Base-by-base conservation (phyloP, 2,888 invertebrate species). In the Polyommatus iphigenia region DNA sequence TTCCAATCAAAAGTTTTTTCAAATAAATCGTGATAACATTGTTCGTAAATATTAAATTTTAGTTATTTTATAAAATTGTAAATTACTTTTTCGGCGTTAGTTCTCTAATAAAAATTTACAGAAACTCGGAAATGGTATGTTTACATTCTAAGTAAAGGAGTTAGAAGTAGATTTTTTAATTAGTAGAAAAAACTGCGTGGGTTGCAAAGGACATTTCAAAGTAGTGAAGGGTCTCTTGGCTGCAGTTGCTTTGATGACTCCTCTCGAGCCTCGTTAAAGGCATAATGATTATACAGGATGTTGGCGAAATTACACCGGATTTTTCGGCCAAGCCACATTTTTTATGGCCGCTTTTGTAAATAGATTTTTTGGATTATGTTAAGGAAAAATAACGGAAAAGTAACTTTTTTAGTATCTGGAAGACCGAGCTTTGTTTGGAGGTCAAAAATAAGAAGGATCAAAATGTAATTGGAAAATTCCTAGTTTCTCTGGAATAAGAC, bases 141-240 rank as follows among this genome's bases (percentile, higher is more conserved):
- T 24, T 62, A 62, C 62, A 24, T 62, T 24, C 10, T 62, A 62
- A 62, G 62, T 20, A 8, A 24, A 62, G 62, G 62, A 62, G 24
- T 62, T 62, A 62, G 24, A 62, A 24, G 46, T 73, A 41, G n/a
- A 50, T 41, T 73, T 73, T 73, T 73, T 73, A 73, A 73, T 73
- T 50, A 73, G 73, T 73, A 50, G 41, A 73, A 73, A 71, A 41
- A 46, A 50, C 50, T 50, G 24, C 20, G 73, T 73, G 46, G 20
- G 24, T 71, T 73, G 46, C 46, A 73, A 73, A 50, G 73, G 73
- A 50, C 46, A 73, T 50, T 46, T 46, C 50, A 73, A 24, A 73
- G 73, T 72, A 72, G 29, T 20, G 73, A 50, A 73, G 73, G 46
- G 50, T 20, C 41, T 20, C 41, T 73, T 3, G 73, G 15, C 73